Conservation (phyloP, 2,888 invertebrate genomes). For the Heliconius aoede region DNA sequence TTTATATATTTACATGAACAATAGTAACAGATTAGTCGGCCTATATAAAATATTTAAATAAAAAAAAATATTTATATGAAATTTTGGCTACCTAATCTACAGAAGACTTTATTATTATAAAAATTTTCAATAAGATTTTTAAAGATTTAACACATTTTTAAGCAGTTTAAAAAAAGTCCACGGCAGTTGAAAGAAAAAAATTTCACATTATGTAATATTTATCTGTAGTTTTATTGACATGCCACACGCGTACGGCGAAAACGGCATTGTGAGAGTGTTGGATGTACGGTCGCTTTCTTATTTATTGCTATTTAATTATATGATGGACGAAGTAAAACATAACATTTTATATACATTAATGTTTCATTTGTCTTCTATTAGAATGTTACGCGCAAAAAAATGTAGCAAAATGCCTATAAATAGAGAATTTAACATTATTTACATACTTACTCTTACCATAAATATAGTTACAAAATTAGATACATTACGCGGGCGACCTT, state of each 20-base stretch:
- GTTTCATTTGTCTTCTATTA: neutral
- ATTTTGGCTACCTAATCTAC: too few relatives aligned
- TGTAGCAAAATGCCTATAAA: neutral
- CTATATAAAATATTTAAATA: too few relatives aligned
- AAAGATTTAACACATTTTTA: neutral
- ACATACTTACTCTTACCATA: too few relatives aligned
- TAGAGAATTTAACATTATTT: too few relatives aligned
- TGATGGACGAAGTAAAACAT: constrained; percentile 8
- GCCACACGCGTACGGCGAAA: constrained; percentile 29
- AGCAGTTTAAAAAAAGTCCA: neutral
- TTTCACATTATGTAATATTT: constrained; percentile 13
- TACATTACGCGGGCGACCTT: too few relatives aligned
- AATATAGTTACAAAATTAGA: too few relatives aligned
- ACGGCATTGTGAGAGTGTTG: constrained; percentile 30
- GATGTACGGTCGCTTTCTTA: constrained; percentile 31
- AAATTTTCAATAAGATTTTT: too few relatives aligned
- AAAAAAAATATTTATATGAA: too few relatives aligned
- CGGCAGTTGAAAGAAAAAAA: neutral
- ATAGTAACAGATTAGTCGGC: too few relatives aligned
- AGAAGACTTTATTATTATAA: too few relatives aligned
- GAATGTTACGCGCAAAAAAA: neutral
- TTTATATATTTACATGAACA: too few relatives aligned
- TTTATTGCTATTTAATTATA: constrained; percentile 28
- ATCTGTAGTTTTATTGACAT: constrained; percentile 25
- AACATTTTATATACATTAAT: constrained; percentile 13